A percentile compares a stretch with the other conserved stretches of the same genome.
Conservation (phyloP, 2,113 vertebrate species). For the Podarcis cretensis region DNA sequence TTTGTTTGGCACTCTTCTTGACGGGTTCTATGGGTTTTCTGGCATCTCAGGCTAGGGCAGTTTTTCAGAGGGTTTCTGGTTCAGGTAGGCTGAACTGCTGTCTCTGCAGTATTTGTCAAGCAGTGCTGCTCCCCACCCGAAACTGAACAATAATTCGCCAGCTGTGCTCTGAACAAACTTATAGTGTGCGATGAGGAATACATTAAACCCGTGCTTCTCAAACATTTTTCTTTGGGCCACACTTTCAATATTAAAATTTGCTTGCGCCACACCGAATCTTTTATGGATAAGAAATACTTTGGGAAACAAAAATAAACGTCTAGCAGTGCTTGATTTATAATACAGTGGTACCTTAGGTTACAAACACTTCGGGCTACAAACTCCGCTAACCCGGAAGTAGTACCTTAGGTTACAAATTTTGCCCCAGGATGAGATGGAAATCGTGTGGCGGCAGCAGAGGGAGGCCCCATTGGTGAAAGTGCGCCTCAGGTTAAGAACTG, state of each 20-base stretch:
- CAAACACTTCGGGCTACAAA: too few species aligned
- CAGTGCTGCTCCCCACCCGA: background rate
- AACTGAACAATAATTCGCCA: background rate
- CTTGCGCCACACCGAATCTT: background rate
- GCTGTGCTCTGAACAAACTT: background rate
- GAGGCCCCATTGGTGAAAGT: background rate
- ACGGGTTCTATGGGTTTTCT: background rate
- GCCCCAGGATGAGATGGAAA: too few species aligned
- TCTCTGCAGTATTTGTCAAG: background rate
- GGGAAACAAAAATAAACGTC: too few species aligned
- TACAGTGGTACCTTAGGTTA: too few species aligned
- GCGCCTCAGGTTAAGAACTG: too few species aligned
- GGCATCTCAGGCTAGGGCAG: background rate
- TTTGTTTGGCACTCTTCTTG: background rate
- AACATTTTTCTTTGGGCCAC: too few species aligned
- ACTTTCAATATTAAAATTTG: too few species aligned
- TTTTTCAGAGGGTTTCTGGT: background rate
- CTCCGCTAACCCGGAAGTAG: too few species aligned
- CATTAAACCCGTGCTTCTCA: too few species aligned
- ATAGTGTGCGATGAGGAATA: background rate
- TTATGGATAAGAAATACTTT: too few species aligned
- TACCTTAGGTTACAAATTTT: too few species aligned
- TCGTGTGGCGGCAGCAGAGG: accelerated
- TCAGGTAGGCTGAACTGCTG: background rate
- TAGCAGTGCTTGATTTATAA: too few species aligned